A percentile compares a stretch with the other conserved stretches of the same genome.
Evolutionary conservation across 2,113 vertebrate genomes (phyloP).

Genomic region (Mustelus asterias): DNA sequence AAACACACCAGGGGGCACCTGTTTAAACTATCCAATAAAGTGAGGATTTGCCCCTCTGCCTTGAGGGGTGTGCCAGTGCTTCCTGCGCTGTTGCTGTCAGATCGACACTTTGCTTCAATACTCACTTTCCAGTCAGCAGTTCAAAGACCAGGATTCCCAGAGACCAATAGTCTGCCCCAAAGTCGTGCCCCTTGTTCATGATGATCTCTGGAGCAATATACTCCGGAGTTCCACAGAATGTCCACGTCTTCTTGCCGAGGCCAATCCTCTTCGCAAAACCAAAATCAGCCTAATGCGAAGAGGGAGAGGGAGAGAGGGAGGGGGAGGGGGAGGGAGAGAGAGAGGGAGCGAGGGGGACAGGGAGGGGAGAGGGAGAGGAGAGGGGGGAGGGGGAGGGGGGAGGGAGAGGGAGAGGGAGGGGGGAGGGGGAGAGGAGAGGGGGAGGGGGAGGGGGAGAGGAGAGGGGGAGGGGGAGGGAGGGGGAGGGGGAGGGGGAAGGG

Average conservation of each 20-base stretch:
- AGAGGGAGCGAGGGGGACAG: too few species aligned
- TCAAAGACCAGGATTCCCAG: slow-evolving; percentile 66
- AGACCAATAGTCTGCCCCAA: slow-evolving; percentile 67
- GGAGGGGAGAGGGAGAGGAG: background rate
- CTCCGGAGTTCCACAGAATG: slow-evolving; percentile 67
- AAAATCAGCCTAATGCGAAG: slow-evolving; percentile 56
- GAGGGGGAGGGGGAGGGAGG: background rate
- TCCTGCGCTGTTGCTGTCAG: background rate
- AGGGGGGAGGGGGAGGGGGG: too few species aligned
- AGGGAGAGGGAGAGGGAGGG: too few species aligned
- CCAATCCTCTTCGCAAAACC: slow-evolving; percentile 66
- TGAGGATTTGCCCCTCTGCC: background rate
- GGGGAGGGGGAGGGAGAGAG: accelerated
- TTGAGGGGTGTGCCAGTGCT: background rate
- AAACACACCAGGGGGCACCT: too few species aligned
- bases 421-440: too few species aligned
- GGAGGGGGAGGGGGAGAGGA: background rate
- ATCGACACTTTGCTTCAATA: background rate
- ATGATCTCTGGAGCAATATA: slow-evolving; percentile 67
- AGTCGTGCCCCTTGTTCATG: slow-evolving; percentile 67
- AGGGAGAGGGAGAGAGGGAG: background rate
- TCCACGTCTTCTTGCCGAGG: slow-evolving; percentile 65
- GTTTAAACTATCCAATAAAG: background rate
- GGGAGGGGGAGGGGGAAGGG: too few species aligned
- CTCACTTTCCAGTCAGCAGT: slow-evolving; percentile 64